phyloP scores from a whole-genome alignment of 2,113 vertebrate species.

The Nyctibius bracteatus region DNA sequence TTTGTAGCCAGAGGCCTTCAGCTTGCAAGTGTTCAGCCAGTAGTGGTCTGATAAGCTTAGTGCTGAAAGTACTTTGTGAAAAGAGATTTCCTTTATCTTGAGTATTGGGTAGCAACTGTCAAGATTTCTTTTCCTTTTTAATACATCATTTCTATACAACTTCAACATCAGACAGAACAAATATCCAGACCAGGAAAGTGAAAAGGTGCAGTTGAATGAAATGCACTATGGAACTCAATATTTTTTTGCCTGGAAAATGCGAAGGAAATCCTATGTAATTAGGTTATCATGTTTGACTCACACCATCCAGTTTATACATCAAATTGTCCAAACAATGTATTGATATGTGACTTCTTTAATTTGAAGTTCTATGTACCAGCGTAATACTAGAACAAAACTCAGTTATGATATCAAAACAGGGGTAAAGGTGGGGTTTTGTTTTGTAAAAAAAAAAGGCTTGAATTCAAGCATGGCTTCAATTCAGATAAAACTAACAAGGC shows the following conservation, averaged over 20 bases:
- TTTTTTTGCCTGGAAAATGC: not conserved
- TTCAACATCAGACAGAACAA: not conserved
- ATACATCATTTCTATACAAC: not conserved
- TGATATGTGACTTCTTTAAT: not conserved
- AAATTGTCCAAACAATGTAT: not conserved
- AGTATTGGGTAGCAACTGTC: not conserved
- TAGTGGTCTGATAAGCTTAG: constrained; percentile 46
- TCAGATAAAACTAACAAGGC: not conserved
- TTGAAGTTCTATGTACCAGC: not conserved
- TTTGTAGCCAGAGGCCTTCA: not conserved
- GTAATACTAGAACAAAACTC: not conserved
- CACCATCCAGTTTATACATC: not conserved
- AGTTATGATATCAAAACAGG: not conserved
- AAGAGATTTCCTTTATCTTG: constrained; percentile 43
- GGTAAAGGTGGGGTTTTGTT: not conserved
- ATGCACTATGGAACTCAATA: not conserved
- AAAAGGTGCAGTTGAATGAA: not conserved
- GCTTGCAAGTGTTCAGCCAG: constrained; percentile 27
- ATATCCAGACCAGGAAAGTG: not conserved
- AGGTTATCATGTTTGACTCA: not conserved
- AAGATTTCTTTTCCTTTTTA: constrained; percentile 5
- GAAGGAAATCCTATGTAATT: not conserved
- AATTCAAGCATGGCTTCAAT: not conserved
- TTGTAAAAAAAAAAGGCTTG: not conserved
- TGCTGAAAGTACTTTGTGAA: constrained; percentile 10